phyloP scores from a whole-genome alignment of 2,113 vertebrate genomes.

The Ptilorrhoa leucosticta region DNA sequence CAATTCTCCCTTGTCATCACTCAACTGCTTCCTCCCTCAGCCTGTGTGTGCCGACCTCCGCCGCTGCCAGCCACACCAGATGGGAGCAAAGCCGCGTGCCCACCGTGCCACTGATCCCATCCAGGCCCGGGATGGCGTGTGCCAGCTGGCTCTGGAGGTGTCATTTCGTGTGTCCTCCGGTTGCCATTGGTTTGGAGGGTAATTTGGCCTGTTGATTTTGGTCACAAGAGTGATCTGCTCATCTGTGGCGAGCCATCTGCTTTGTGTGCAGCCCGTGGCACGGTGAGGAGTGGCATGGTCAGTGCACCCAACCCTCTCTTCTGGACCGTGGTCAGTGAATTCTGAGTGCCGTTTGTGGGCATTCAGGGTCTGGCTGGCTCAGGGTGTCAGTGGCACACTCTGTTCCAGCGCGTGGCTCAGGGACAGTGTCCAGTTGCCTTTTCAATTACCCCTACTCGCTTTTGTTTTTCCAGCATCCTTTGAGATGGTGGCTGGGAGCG shows the following conservation, averaged over 20 bases:
- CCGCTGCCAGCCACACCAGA: conserved; percentile 20
- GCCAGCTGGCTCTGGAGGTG: conserved; percentile 49
- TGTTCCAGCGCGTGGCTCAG: background rate
- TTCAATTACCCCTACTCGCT: accelerated
- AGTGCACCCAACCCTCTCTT: background rate
- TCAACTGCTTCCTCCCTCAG: background rate
- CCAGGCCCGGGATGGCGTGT: background rate
- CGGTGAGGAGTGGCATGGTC: background rate
- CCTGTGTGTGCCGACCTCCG: background rate
- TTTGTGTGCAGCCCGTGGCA: background rate
- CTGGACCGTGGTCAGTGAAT: background rate
- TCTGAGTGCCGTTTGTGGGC: background rate
- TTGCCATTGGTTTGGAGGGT: conserved; percentile 42
- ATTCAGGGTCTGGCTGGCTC: background rate
- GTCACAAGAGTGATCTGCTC: conserved; percentile 10
- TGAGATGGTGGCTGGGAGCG: background rate
- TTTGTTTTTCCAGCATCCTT: background rate
- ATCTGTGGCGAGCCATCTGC: conserved; percentile 22
- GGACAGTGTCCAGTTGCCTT: background rate
- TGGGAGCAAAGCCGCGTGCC: conserved; percentile 29
- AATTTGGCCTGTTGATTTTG: conserved; percentile 32
- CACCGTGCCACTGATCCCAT: background rate
- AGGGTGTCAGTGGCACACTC: background rate
- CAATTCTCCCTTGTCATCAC: background rate
- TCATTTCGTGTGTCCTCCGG: background rate